Conservation (phyloP, 2,797 vertebrate genomes). For the Vireo griseus region DNA sequence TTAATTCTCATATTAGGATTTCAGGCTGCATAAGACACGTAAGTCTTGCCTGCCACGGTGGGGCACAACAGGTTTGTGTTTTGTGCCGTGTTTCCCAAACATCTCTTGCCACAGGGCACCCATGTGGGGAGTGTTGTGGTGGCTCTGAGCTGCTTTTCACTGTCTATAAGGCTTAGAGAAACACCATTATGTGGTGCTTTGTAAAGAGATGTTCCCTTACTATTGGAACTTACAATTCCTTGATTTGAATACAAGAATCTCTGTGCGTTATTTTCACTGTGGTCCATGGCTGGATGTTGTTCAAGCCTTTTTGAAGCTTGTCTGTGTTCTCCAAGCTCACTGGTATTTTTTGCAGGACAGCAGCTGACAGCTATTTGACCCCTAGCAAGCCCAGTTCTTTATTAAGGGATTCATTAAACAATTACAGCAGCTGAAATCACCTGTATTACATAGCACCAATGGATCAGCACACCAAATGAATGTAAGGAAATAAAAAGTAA, state of each 20-base stretch:
- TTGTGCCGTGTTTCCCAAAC: background rate
- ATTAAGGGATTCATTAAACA: background rate
- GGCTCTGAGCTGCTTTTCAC: background rate
- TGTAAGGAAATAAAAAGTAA: background rate
- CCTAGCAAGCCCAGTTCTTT: background rate
- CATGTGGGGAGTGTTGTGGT: background rate
- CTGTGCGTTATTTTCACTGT: background rate
- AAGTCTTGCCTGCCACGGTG: background rate
- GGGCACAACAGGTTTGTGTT: background rate
- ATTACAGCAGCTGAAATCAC: background rate
- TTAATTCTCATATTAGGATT: background rate
- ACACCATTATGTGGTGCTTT: background rate
- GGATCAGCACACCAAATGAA: background rate
- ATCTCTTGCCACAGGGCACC: background rate
- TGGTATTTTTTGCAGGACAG: background rate
- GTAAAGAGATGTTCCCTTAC: background rate
- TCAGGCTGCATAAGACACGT: accelerated
- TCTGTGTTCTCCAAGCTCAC: background rate
- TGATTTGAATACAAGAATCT: background rate
- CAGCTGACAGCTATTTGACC: background rate
- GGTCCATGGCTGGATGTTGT: background rate
- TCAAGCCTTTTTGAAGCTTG: background rate
- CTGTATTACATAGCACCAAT: background rate
- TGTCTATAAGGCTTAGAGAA: background rate
- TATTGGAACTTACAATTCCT: background rate